Base-by-base conservation (phyloP, 1,140 invertebrate genomes). In the Dendrolimus punctatus region DNA sequence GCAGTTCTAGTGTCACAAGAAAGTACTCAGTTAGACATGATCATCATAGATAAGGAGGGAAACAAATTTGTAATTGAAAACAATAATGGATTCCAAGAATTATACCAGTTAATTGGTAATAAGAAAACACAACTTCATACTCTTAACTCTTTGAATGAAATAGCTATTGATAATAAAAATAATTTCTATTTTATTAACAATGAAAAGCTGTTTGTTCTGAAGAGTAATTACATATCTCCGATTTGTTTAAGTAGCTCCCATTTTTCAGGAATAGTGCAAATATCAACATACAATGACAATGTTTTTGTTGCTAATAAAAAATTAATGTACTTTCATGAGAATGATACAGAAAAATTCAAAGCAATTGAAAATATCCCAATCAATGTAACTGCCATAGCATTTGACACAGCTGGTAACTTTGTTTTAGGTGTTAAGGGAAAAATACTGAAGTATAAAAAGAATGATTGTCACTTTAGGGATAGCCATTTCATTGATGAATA, bases 61-160 rank as follows among this genome's bases (percentile, higher is more conserved):
- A 83, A 80, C 38, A 80, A 75, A 55, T 83, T 76, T 51, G 64
- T 83, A 6, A 80, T 76, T n/a, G 66, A 78, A 43, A 74, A 58
- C 48, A 62, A 67, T 6, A 66, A 83, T 44, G 80, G 76, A 2
- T 49, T 73, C 8, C 72, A 80, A 59, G 69, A 80, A 47, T 51
- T 83, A 5, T 83, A 75, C 47, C 58, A 76, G 5, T 55, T 80
- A 5, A 63, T 66, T 5, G 71, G 62, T 5, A 60, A 72, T 23
- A 77, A 66, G 47, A 80, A 79, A 76, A 72, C 71, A 36, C 64
- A 57, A 6, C 74, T 73, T 40, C 69, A 65, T 48, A 66, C 54
- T 8, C 61, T 80, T 2, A 66, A 80, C 50, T 65, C 68, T 0
- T 52, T 83, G 0, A 71, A 72, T 39, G 80, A 80, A 66, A 54